Evolutionary conservation across 2,797 vertebrate species (phyloP), one percentile per base, ranked within the genome.

Genomic region (Lacerta agilis): DNA sequence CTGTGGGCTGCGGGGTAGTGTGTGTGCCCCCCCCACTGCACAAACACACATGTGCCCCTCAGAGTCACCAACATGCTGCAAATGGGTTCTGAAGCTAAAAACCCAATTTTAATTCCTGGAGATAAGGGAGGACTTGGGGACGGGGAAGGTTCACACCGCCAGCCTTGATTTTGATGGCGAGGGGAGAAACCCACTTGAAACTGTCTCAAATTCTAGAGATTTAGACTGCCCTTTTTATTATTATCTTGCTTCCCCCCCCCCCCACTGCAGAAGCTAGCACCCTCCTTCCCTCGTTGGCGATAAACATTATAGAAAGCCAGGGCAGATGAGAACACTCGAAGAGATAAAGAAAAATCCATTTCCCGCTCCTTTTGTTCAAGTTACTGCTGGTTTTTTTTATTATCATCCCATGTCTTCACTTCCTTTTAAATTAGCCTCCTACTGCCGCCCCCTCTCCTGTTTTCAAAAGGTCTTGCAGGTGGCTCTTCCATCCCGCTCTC

Each of bases 261-360:
- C 3, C 18, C 5, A 33, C 29, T 17, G 8, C 7, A 73, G 33
- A 72, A 36, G 36, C 36, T 36, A 36, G n/a, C 11, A 36, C 36
- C 33, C 5, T 64, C 66, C 2, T 45, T 71, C 66, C 27, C n/a
- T 29, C 2, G 29, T 15, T 36, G 67, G n/a, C 13, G 33, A 73
- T 25, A 72, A 49, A 71, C 13, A 27, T 36, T 72, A 36, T 36
- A 27, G 71, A 49, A 73, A 49, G 33, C 82, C 69, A 17, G 69
- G 82, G 18, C 23, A 33, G 81, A 73, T 29, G 13, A 67, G 27
- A 58, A 58, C n/a, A 25, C 71, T 25, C 23, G 1, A 33, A 15
- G n/a, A 83, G 82, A 83, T 83, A 83, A 83, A 83, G 69, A 83
- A 83, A 64, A 83, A 73, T 27, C 82, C 45, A 83, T 83, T 83